These are phyloP conservation scores for Therioaphis trifolii DNA, from an alignment of 2,888 invertebrate species.

Conservation along the genomic window DNA sequence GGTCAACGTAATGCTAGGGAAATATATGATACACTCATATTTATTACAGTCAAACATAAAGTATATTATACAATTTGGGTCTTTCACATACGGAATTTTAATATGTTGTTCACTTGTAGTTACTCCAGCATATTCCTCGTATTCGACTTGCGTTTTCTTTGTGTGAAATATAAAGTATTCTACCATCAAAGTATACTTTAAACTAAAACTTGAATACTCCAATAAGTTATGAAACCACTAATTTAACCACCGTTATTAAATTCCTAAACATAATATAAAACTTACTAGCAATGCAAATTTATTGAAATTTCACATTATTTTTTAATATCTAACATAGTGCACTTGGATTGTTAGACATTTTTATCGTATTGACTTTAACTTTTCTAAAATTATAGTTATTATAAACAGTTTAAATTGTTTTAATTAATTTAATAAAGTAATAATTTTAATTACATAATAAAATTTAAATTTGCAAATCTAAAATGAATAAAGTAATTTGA, in stretches of 20 bases:
- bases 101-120: not conserved
- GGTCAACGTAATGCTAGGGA: not conserved
- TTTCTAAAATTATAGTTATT: not conserved
- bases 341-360: too few species aligned
- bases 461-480: not conserved
- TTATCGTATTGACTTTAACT: too few species aligned
- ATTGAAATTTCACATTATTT: too few species aligned
- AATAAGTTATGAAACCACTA: too few species aligned
- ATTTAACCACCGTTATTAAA: too few species aligned
- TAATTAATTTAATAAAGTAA: not conserved
- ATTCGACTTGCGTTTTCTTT: too few species aligned
- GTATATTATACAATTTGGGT: not conserved
- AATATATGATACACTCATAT: not conserved
- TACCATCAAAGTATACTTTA: too few species aligned
- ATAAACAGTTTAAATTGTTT: not conserved
- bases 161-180: too few species aligned
- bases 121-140: not conserved
- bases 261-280: too few species aligned
- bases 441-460: not conserved
- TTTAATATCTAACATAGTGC: too few species aligned
- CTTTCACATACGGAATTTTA: not conserved
- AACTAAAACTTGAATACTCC: too few species aligned
- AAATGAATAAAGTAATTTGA: not conserved
- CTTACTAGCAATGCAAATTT: too few species aligned
- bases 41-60: not conserved